Evolutionary conservation across 2,797 vertebrate species (phyloP).

Genomic region (Setipinna tenuifilis): DNA sequence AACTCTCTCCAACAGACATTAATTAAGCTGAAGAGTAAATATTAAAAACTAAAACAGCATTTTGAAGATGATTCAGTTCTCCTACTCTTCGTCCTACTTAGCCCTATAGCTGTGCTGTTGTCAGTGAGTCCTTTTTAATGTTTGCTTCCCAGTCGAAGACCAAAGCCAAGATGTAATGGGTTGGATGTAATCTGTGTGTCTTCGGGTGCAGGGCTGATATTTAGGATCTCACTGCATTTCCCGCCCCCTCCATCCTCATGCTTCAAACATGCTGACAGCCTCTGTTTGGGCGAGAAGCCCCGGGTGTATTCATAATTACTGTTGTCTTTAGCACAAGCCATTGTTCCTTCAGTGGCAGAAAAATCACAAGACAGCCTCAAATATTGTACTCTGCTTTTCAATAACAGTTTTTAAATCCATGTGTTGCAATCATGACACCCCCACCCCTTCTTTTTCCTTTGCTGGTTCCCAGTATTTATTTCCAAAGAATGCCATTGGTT

Average conservation of each 20-base stretch:
- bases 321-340: not conserved
- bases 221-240: not conserved
- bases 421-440: not conserved
- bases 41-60: not conserved
- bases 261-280: conserved; percentile 14
- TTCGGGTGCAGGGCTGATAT: conserved; percentile 17
- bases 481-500: not conserved
- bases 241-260: not conserved
- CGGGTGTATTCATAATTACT: not conserved
- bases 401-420: not conserved
- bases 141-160: not conserved
- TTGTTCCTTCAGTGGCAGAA: not conserved
- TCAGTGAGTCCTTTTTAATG: not conserved
- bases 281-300: not conserved
- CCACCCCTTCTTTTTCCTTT: not conserved
- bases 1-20: too few relatives aligned
- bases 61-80: not conserved
- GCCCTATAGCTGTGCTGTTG: not conserved
- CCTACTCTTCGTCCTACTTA: not conserved
- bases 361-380: not conserved
- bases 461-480: not conserved
- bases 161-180: conserved; percentile 6
- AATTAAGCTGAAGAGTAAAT: not conserved
- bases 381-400: not conserved
- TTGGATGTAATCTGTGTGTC: not conserved